Conservation (phyloP, 2,797 vertebrate species). For the Tokudaia tokunoshimensis region DNA sequence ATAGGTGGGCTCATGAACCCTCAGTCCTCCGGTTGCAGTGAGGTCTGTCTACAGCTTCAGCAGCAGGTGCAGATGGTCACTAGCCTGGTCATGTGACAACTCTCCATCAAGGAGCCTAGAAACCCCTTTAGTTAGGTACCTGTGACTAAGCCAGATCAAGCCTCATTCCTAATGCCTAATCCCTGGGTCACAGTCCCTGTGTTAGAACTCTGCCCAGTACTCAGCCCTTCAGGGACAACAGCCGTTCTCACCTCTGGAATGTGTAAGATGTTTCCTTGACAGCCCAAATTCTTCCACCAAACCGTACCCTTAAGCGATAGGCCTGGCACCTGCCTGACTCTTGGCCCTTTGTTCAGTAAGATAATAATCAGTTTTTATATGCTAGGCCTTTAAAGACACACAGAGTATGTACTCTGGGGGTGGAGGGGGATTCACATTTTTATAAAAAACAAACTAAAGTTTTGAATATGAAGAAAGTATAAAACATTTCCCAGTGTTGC, state of each 20-base stretch:
- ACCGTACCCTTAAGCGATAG: background rate
- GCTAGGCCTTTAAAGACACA: background rate
- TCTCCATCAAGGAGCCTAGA: background rate
- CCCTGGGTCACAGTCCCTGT: background rate
- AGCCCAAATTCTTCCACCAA: background rate
- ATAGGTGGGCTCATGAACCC: background rate
- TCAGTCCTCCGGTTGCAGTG: background rate
- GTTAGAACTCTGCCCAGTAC: background rate
- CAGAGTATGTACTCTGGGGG: background rate
- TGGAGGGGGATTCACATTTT: background rate
- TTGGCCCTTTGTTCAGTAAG: background rate
- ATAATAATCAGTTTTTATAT: background rate
- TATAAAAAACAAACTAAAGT: background rate
- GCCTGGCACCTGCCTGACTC: background rate
- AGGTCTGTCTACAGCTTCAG: background rate
- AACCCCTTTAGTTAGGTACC: background rate
- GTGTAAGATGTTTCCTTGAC: background rate
- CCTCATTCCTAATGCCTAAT: background rate
- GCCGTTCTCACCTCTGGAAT: background rate
- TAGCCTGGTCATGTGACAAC: background rate
- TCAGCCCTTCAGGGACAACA: background rate
- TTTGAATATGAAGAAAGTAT: background rate
- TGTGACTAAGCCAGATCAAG: background rate
- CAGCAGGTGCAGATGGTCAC: background rate
- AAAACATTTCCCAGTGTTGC: background rate